Conservation (phyloP, 2,113 vertebrate genomes). For the Poeciliopsis turrubarensis region DNA sequence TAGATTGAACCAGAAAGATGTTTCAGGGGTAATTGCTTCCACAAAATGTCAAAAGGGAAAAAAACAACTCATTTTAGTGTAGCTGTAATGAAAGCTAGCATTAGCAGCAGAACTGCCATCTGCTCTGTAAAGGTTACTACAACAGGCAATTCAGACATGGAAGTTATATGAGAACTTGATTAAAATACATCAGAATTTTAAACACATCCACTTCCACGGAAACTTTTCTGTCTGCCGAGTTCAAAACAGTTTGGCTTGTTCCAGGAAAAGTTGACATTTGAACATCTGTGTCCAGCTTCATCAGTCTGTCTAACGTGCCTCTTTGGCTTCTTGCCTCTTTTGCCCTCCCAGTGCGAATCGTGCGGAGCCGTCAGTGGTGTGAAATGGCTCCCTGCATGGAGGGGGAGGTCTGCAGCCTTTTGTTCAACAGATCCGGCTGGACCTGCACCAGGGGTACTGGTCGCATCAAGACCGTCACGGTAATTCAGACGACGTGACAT, state of each 20-base stretch:
- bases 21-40: conserved; percentile 13
- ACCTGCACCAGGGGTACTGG: conserved; percentile 85
- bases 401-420: conserved; percentile 83
- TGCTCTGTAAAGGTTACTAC: conserved; percentile 71
- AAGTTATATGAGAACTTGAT: conserved; percentile 53
- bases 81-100: conserved; percentile 33
- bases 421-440: conserved; percentile 86
- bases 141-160: conserved; percentile 57
- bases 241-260: conserved; percentile 30
- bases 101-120: conserved; percentile 42
- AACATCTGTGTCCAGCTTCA: conserved; percentile 2
- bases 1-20: not conserved
- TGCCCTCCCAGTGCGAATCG: conserved; percentile 75
- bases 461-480: conserved; percentile 87
- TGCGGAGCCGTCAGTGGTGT: conserved; percentile 86
- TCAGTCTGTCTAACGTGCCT: conserved; percentile 25
- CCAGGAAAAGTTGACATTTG: conserved; percentile 33
- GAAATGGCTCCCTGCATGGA: conserved; percentile 86
- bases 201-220: conserved; percentile 33
- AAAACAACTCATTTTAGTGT: conserved; percentile 8
- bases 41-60: conserved; percentile 36
- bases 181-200: conserved; percentile 41
- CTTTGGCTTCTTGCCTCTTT: conserved; percentile 22
- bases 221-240: conserved; percentile 17
- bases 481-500: conserved; percentile 64